These are phyloP conservation scores for Porites australiensis DNA, from an alignment of 64 coral and sea anemone genomes.

Conservation along the genomic window DNA sequence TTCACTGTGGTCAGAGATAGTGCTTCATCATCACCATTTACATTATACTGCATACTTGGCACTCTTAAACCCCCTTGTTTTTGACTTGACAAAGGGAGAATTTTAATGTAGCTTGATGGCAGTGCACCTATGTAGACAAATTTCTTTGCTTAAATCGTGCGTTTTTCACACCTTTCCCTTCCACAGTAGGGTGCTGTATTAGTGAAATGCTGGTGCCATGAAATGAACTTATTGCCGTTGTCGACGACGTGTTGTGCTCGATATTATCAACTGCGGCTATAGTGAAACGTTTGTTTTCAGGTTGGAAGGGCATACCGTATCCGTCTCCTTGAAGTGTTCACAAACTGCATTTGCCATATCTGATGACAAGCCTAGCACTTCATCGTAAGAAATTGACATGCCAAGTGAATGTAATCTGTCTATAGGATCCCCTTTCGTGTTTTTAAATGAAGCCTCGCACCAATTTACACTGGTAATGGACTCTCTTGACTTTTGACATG, in stretches of 20 bases:
- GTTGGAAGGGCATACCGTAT: conserved; percentile 13
- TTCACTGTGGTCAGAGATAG: not conserved
- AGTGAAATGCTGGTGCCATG: not conserved
- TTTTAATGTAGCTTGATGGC: not conserved
- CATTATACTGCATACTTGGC: not conserved
- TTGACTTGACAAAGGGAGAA: not conserved
- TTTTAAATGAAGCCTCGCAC: conserved; percentile 34
- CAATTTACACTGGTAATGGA: not conserved
- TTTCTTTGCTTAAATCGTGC: no score
- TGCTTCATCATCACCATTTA: not conserved
- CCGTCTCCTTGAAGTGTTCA: not conserved
- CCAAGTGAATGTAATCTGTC: conserved; percentile 9
- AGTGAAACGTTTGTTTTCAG: not conserved
- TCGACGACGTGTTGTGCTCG: conserved; percentile 46
- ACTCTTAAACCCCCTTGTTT: not conserved
- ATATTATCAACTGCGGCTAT: conserved; percentile 19
- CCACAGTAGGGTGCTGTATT: no score
- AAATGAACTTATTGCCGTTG: conserved; percentile 15
- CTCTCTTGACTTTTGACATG: not conserved
- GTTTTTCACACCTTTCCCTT: no score
- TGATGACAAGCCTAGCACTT: not conserved
- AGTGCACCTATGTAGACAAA: no score
- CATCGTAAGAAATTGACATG: conserved; percentile 38
- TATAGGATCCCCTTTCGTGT: conserved; percentile 14
- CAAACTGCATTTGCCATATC: conserved; percentile 12